A percentile compares a stretch with the other conserved stretches of the same genome.
phyloP scores from a whole-genome alignment of 2,113 vertebrate genomes.

The western clawed frog (Xenopus tropicalis) region UCB_Xtro_10.0 CM004444.2:143909501-143910000 shows the following conservation, averaged over 20 bases:
- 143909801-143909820: conserved; percentile 74
- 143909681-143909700: background rate
- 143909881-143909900: conserved; percentile 97
- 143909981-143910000: background rate
- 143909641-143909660: too few species aligned
- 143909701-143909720: background rate
- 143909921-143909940: conserved; percentile 98
- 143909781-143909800: background rate
- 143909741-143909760: too few species aligned
- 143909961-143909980: background rate
- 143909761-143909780: too few species aligned
- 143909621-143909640: too few species aligned
- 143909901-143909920: conserved; percentile 89
- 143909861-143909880: conserved; percentile 96
- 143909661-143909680: background rate
- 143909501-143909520: too few species aligned
- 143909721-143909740: too few species aligned
- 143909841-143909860: conserved; percentile 89
- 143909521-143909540: too few species aligned
- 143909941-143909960: conserved; percentile 85
- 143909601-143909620: too few species aligned
- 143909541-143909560: too few species aligned
- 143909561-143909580: too few species aligned
- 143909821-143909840: conserved; percentile 94
- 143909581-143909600: too few species aligned